Conservation (phyloP, 1,140 invertebrate species). For the Littorina saxatilis region DNA sequence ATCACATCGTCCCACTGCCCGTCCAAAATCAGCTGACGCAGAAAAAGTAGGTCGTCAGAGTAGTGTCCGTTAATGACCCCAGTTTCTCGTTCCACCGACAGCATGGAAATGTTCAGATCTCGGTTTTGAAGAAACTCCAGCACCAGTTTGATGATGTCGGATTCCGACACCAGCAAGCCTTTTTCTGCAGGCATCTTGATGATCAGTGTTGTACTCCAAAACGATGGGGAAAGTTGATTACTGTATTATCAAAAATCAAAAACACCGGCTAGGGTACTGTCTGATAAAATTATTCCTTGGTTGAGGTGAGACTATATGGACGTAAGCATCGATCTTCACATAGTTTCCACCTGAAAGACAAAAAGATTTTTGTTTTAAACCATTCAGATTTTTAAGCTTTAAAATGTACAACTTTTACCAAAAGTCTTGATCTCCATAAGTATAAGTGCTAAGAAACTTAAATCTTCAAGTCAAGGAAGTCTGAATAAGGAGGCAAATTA, state of each 20-base stretch:
- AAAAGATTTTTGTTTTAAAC: too few species aligned
- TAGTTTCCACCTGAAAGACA: not conserved
- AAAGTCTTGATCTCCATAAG: too few species aligned
- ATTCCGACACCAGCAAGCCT: slow-evolving; percentile 80
- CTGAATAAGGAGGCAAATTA: too few species aligned
- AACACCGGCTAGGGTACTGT: not conserved
- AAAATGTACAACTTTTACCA: too few species aligned
- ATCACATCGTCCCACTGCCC: slow-evolving; percentile 99
- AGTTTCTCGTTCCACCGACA: slow-evolving; percentile 94
- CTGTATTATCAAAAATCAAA: not conserved
- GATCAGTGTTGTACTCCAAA: not conserved
- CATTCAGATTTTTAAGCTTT: too few species aligned
- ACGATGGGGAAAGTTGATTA: not conserved
- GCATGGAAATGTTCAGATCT: slow-evolving; percentile 86
- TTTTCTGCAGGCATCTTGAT: slow-evolving; percentile 66
- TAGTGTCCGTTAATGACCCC: slow-evolving; percentile 94
- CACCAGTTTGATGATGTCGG: slow-evolving; percentile 92
- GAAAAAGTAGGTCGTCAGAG: slow-evolving; percentile 94
- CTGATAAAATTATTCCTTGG: not conserved
- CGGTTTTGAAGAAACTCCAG: slow-evolving; percentile 95
- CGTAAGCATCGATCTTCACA: not conserved
- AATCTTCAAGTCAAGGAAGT: too few species aligned
- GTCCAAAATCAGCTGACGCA: slow-evolving; percentile 93
- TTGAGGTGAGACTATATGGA: not conserved
- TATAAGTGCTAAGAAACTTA: too few species aligned